Evolutionary conservation across 2,113 vertebrate genomes (phyloP), one percentile per base, ranked within the genome.

Genomic region (Pygoscelis antarcticus): DNA sequence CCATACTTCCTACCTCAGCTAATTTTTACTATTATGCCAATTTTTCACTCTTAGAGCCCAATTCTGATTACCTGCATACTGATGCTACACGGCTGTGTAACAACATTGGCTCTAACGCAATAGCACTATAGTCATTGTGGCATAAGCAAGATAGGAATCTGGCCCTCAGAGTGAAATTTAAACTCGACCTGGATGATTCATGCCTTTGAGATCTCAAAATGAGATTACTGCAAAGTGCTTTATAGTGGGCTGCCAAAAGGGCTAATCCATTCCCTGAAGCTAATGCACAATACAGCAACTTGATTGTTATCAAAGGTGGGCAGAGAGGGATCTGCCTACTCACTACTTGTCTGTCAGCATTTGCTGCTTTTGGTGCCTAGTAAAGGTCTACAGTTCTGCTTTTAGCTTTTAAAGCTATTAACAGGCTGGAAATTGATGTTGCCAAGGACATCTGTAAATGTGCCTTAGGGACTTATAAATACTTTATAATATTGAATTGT

Each of bases 381-480:
- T 91, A 96, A 96, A 97, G 89, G 81, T 93, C 93, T 93, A 61
- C 68, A 70, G 75, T 77, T 82, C 83, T 97, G 93, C 94, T 97
- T 97, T 97, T 97, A 97, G 91, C 94, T 97, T 97, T 97, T 93
- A 97, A 96, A 95, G 93, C 96, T 97, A 94, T 96, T 96, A 97
- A 94, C 91, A 70, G 87, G 49, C 87, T 97, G 82, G 78, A 94
- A 97, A 97, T 94, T 96, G 93, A 96, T 96, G 96, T 97, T 97
- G 91, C 83, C 89, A 97, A 91, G 91, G 96, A 83, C 89, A 91
- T 91, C 42, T 93, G 75, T 96, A 93, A 96, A 91, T 86, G 87
- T 90, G 89, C 97, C 91, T 77, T 68, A 75, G 94, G 93, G 95
- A 96, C 62, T 74, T 80, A 94, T 96, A 94, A 97, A 96, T 96